phyloP scores from a whole-genome alignment of 2,113 vertebrate species.

The Pachyramphus minor region DNA sequence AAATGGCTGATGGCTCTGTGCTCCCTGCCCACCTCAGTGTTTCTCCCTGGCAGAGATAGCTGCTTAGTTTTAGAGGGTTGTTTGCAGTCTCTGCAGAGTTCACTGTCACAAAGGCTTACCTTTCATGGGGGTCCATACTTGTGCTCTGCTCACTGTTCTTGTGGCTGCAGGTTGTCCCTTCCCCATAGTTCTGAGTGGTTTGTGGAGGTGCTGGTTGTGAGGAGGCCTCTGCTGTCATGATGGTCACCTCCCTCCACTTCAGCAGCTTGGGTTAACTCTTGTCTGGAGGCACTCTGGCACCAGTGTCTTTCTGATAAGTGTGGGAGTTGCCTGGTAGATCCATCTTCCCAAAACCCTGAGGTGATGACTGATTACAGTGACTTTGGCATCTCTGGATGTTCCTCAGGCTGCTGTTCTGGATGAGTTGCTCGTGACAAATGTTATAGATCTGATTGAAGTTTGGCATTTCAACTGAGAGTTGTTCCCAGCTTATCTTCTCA shows the following conservation, averaged over 20 bases:
- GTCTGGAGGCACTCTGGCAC: not conserved
- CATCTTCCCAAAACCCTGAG: not conserved
- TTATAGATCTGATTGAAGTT: not conserved
- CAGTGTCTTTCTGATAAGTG: not conserved
- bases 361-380: not conserved
- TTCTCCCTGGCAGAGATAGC: not conserved
- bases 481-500: not conserved
- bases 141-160: not conserved
- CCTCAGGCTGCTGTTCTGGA: not conserved
- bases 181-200: fast-evolving
- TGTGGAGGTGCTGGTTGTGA: not conserved
- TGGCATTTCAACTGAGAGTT: not conserved
- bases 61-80: not conserved
- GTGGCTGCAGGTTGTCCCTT: not conserved
- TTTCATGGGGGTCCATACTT: not conserved
- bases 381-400: not conserved
- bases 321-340: not conserved
- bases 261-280: not conserved
- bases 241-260: not conserved
- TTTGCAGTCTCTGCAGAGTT: not conserved
- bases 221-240: not conserved
- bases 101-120: not conserved
- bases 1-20: not conserved
- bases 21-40: not conserved
- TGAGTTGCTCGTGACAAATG: not conserved